A percentile compares a stretch with the other conserved stretches of the same genome.
phyloP scores from a whole-genome alignment of 2,888 invertebrate species.

The Aricia artaxerxes region DNA sequence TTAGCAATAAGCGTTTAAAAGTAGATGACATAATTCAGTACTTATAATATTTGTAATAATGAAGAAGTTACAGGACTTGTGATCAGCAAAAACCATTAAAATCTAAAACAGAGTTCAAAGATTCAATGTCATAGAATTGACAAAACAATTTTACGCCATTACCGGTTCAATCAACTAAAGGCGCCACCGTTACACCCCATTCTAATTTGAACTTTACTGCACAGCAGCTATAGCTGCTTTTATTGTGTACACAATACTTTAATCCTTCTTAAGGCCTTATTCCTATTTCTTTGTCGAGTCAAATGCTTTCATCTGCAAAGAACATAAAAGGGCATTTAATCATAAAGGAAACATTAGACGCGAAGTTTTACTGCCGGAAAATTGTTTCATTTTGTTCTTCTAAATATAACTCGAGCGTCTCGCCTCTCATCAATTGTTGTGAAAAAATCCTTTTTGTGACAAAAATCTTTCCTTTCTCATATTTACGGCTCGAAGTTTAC shows the following conservation, averaged over 20 bases:
- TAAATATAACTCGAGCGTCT: conserved; percentile 42
- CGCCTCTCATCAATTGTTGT: conserved; percentile 51
- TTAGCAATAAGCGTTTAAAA: too few species aligned
- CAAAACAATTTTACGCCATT: conserved; percentile 18
- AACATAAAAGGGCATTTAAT: conserved; percentile 28
- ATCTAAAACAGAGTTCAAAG: neutral
- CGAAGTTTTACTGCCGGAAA: conserved; percentile 31
- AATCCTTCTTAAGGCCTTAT: conserved; percentile 7
- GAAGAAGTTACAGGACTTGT: neutral
- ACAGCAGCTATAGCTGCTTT: neutral
- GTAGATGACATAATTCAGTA: too few species aligned
- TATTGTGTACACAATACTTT: conserved; percentile 13
- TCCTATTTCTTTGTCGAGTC: conserved; percentile 10
- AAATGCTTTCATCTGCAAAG: conserved; percentile 24
- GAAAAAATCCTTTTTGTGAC: conserved; percentile 54
- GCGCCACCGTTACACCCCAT: neutral
- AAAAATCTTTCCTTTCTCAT: conserved; percentile 66
- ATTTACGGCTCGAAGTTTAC: conserved; percentile 70
- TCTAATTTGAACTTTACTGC: neutral
- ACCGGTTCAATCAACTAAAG: neutral
- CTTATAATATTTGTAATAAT: too few species aligned
- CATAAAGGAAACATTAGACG: conserved; percentile 30
- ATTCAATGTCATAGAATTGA: neutral
- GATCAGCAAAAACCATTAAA: neutral
- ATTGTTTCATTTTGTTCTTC: conserved; percentile 33